These are phyloP conservation scores for Drosophila albomicans DNA, from an alignment of 1,140 invertebrate species.

Conservation along the genomic window DNA sequence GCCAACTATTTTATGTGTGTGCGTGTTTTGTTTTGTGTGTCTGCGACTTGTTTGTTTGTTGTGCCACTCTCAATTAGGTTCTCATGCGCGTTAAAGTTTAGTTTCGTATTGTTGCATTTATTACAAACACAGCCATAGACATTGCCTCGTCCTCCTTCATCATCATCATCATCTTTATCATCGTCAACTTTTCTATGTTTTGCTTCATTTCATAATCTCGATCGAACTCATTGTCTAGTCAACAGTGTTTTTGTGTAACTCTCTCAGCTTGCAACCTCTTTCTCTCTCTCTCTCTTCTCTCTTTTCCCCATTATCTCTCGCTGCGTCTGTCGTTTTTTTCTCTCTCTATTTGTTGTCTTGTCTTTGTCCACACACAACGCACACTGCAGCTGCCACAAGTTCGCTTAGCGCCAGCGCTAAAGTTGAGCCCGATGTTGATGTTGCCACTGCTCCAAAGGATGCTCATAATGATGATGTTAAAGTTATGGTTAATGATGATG, in stretches of 20 bases:
- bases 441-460: constrained; percentile 29
- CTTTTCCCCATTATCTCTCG: constrained; percentile 23
- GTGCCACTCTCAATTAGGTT: constrained; percentile 57
- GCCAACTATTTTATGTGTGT: constrained; percentile 52
- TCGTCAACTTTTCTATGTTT: constrained; percentile 6
- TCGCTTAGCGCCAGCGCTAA: constrained; percentile 44
- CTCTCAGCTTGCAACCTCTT: constrained; percentile 45
- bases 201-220: constrained; percentile 32
- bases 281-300: constrained; percentile 46
- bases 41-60: constrained; percentile 47
- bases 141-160: constrained; percentile 47
- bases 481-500: constrained; percentile 47
- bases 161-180: constrained; percentile 34
- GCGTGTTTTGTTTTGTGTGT: constrained; percentile 54
- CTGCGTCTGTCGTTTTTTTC: constrained; percentile 29
- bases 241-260: constrained; percentile 31
- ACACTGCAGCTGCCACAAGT: constrained; percentile 76
- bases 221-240: constrained; percentile 29
- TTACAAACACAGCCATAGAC: constrained; percentile 38
- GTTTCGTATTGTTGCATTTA: constrained; percentile 66
- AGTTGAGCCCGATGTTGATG: constrained; percentile 31
- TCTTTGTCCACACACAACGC: constrained; percentile 74
- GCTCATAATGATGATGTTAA: constrained; percentile 42
- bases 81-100: constrained; percentile 76
- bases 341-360: constrained; percentile 66